Evolutionary conservation across 1,140 invertebrate genomes (phyloP), one percentile per base, ranked within the genome.

Genomic region (Manduca sexta): DNA sequence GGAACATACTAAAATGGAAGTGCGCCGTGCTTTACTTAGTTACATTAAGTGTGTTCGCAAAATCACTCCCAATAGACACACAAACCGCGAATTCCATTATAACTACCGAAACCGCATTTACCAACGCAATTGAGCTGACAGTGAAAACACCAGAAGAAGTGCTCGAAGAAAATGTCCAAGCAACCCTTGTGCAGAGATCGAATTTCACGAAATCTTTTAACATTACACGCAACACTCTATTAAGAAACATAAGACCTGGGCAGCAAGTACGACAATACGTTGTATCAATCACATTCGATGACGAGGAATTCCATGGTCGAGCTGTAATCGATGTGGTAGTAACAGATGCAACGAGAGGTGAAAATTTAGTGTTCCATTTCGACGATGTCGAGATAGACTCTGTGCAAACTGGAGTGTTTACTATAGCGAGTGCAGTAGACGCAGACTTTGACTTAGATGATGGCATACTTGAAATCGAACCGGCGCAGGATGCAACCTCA

Each of bases 1-100:
- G 71, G 64, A 60, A 49, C 49, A 75, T 55, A 45, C 60, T 62
- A 30, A 74, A 73, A 52, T 76, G 72, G 62, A 63, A 60, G 35
- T 64, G 64, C 15, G 21, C 60, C 41, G 40, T 74, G 8, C 16
- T 67, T n/a, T n/a, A 45, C 40, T 47, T 61, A 39, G 12, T 64
- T 13, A 10, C 57, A 10, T 40, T 70, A 3, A 67, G 52, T 47
- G 60, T 63, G 29, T 63, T 54, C 30, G 52, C 56, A n/a, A 65
- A 56, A 47, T 60, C 59, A 7, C 48, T 63, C 15, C 63, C 66
- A 4, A 49, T 65, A n/a, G 45, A 39, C 8, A 45, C 11, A 38
- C 48, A 11, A 29, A 8, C 3, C 2, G 6, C 18, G 8, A 4
- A 8, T 5, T 26, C 21, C 8, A 26, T 54, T 4, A 12, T 14